Evolutionary conservation across 2,888 invertebrate species (phyloP).

Genomic region (Lysandra bellargus): DNA sequence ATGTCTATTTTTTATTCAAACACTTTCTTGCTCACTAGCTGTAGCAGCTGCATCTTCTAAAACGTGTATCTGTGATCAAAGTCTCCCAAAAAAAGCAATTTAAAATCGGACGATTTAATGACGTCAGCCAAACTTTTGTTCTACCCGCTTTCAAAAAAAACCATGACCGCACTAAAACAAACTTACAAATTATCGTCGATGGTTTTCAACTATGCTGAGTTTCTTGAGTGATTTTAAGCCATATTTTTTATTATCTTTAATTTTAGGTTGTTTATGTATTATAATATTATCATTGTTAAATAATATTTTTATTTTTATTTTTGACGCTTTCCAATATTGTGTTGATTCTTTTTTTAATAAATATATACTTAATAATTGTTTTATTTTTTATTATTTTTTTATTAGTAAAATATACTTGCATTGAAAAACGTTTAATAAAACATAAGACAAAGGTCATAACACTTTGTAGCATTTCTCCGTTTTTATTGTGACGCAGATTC

Average conservation of each 20-base stretch:
- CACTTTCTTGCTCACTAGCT: neutral
- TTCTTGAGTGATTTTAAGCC: conserved; percentile 25
- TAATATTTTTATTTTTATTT: neutral
- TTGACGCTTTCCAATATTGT: neutral
- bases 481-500: neutral
- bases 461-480: neutral
- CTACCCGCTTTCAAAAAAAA: conserved; percentile 54
- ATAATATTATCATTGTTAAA: neutral
- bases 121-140: conserved; percentile 69
- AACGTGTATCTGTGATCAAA: conserved; percentile 29
- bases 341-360: no score
- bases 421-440: no score
- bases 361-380: no score
- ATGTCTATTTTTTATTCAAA: no score
- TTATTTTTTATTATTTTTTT: no score
- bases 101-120: conserved; percentile 64
- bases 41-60: neutral
- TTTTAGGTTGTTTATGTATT: neutral
- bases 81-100: conserved; percentile 62
- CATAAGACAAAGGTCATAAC: neutral
- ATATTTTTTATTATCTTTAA: conserved; percentile 31
- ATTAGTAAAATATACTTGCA: no score
- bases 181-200: conserved; percentile 64
- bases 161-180: conserved; percentile 76
- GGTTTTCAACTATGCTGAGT: conserved; percentile 54